Evolutionary conservation across 2,113 vertebrate genomes (phyloP).

Genomic region (Ancistrus triradiatus): DNA sequence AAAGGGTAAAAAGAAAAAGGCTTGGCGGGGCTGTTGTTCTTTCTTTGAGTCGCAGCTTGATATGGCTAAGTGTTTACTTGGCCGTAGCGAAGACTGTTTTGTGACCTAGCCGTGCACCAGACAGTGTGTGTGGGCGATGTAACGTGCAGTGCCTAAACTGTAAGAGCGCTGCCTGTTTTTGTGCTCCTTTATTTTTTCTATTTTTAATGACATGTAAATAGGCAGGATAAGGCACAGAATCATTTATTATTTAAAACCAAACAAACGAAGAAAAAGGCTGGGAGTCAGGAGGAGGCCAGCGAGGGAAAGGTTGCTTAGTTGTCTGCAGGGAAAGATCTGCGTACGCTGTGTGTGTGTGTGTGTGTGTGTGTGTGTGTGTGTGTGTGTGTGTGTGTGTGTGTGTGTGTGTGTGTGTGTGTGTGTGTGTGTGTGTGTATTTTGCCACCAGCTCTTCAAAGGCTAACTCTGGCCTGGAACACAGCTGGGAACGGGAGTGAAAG

Average conservation of each 20-base stretch:
- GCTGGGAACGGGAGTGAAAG: conserved; percentile 66
- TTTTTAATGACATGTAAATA: conserved; percentile 45
- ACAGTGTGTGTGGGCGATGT: conserved; percentile 43
- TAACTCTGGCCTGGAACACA: conserved; percentile 64
- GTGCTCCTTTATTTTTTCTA: conserved; percentile 23
- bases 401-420: conserved; percentile 20
- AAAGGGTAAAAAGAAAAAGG: conserved; percentile 36
- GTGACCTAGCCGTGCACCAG: conserved; percentile 48
- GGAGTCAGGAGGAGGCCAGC: conserved; percentile 46
- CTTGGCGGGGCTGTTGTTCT: conserved; percentile 28
- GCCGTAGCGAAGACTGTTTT: conserved; percentile 48
- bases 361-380: conserved; percentile 19
- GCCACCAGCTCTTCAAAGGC: conserved; percentile 71
- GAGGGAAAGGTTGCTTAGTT: conserved; percentile 48
- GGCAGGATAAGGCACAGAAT: conserved; percentile 33
- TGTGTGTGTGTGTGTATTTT: conserved; percentile 55
- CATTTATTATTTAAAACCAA: conserved; percentile 49
- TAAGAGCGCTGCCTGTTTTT: conserved; percentile 22
- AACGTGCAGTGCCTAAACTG: conserved; percentile 19
- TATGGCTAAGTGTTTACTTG: conserved; percentile 55
- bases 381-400: conserved; percentile 50
- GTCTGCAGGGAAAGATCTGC: conserved; percentile 39
- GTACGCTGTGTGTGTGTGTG: conserved; percentile 13
- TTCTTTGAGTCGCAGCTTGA: conserved; percentile 46
- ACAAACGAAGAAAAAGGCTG: conserved; percentile 37